These are phyloP conservation scores for Drosophila neoperkinsi DNA, from an alignment of 2,888 invertebrate species.

Conservation along the genomic window DNA sequence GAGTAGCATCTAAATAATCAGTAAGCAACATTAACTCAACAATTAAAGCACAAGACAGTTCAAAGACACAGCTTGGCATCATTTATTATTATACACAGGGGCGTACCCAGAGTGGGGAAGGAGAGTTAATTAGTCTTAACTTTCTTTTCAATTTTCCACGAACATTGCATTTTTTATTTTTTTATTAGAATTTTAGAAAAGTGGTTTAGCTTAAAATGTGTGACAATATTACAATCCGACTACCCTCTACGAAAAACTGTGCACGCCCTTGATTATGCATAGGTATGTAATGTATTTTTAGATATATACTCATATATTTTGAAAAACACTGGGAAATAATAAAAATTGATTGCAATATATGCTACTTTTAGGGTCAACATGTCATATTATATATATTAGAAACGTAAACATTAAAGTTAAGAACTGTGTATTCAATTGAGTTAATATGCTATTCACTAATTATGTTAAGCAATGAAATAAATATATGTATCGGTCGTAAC, in stretches of 20 bases:
- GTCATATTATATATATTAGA: neutral
- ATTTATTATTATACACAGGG: slow-evolving; percentile 12
- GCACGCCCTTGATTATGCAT: neutral
- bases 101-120: neutral
- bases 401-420: neutral
- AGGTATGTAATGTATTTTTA: slow-evolving; percentile 1
- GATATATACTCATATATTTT: neutral
- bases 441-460: neutral
- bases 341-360: neutral
- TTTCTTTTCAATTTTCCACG: neutral
- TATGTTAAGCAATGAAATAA: neutral
- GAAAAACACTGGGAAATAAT: neutral
- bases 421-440: neutral
- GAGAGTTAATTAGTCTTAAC: neutral
- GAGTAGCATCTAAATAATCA: neutral
- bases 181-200: neutral
- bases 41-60: slow-evolving; percentile 43
- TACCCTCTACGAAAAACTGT: neutral
- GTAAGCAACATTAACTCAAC: slow-evolving; percentile 16
- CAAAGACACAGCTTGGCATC: slow-evolving; percentile 59
- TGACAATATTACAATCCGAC: neutral
- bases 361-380: neutral
- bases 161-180: neutral
- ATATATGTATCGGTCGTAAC: neutral
- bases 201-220: neutral